A percentile compares a stretch with the other conserved stretches of the same genome.
These are phyloP conservation scores for Latrodectus elegans DNA, from an alignment of 2,888 invertebrate species.

Conservation along the genomic window DNA sequence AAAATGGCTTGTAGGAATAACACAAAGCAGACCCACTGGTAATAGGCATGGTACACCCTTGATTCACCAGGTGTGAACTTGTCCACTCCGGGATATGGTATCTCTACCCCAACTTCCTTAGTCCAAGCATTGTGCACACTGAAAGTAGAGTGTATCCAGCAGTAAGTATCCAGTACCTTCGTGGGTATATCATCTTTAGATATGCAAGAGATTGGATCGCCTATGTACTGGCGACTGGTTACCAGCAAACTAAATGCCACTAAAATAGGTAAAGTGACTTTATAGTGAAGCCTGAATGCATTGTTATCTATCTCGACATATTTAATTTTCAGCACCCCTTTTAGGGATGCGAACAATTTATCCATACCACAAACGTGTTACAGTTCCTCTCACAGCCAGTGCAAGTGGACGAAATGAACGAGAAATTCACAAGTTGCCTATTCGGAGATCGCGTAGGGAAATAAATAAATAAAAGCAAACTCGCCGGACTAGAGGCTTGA, in stretches of 20 bases:
- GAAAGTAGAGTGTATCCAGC: slow-evolving; percentile 96
- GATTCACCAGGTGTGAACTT: slow-evolving; percentile 74
- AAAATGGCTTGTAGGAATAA: slow-evolving; percentile 74
- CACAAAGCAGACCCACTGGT: slow-evolving; percentile 75
- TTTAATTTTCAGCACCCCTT: slow-evolving; percentile 53
- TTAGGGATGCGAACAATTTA: slow-evolving; percentile 65
- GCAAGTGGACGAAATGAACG: slow-evolving; percentile 25
- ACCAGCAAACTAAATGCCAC: slow-evolving; percentile 79
- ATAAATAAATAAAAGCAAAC: slow-evolving; percentile 30
- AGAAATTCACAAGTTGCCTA: background rate
- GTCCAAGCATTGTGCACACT: slow-evolving; percentile 88
- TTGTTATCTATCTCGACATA: slow-evolving; percentile 86
- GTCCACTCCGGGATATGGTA: slow-evolving; percentile 88
- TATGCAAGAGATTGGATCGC: slow-evolving; percentile 71
- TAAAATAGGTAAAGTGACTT: slow-evolving; percentile 89
- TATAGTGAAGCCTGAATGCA: slow-evolving; percentile 94
- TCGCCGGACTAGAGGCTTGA: slow-evolving; percentile 46
- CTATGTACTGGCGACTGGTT: slow-evolving; percentile 70
- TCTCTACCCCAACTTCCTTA: slow-evolving; percentile 85
- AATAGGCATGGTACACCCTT: slow-evolving; percentile 72
- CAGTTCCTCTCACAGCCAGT: slow-evolving; percentile 7
- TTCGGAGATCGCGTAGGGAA: slow-evolving; percentile 5
- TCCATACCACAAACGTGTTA: slow-evolving; percentile 32
- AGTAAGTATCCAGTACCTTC: slow-evolving; percentile 82
- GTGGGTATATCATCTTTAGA: slow-evolving; percentile 79